A percentile compares a stretch with the other conserved stretches of the same genome.
Conservation (phyloP, 2,113 vertebrate genomes). For the Electrona antarctica region DNA sequence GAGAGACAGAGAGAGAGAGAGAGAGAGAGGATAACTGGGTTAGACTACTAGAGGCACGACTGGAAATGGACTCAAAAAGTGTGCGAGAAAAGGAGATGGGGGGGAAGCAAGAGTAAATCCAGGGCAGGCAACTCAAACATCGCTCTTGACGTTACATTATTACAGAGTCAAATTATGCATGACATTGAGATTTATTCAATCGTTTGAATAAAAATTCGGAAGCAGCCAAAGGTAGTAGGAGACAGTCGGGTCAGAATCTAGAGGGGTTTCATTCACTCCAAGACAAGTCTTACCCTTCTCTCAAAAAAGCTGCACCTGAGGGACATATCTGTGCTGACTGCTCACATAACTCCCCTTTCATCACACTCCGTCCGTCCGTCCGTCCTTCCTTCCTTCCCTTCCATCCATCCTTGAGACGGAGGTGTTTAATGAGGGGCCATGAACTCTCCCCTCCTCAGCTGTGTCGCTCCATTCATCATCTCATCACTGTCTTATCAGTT, state of each 20-base stretch:
- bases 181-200: constrained; percentile 48
- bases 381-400: constrained; percentile 48
- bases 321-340: constrained; percentile 28
- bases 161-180: constrained; percentile 47
- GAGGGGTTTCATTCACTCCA: constrained; percentile 48
- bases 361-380: constrained; percentile 34
- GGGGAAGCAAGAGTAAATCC: too few relatives aligned
- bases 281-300: constrained; percentile 30
- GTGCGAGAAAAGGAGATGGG: too few relatives aligned
- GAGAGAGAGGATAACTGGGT: constrained; percentile 12
- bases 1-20: constrained; percentile 8
- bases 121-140: too few relatives aligned
- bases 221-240: constrained; percentile 37
- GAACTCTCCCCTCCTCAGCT: constrained; percentile 48
- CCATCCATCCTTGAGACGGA: constrained; percentile 54
- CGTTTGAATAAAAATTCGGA: constrained; percentile 34
- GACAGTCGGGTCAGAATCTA: constrained; percentile 31
- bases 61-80: too few relatives aligned
- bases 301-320: constrained; percentile 22
- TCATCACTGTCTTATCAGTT: constrained; percentile 55
- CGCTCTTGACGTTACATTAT: too few relatives aligned
- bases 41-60: too few relatives aligned
- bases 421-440: constrained; percentile 64
- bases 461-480: constrained; percentile 60
- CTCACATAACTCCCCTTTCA: constrained; percentile 47